Evolutionary conservation across 2,888 invertebrate genomes (phyloP), one percentile per base, ranked within the genome.

Genomic region (Merodon equestris): DNA sequence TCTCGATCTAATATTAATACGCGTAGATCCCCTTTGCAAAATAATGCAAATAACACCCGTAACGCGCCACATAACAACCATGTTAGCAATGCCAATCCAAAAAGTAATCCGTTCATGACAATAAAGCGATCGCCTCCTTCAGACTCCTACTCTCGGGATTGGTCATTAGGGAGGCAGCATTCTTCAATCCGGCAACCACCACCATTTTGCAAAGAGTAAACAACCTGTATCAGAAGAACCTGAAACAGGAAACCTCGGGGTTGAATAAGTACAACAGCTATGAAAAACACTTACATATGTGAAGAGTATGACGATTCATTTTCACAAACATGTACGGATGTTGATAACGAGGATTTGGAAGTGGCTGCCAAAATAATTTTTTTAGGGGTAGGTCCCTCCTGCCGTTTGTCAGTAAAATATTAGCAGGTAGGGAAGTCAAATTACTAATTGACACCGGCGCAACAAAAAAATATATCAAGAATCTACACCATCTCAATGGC

Each of bases 381-480:
- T 38, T 40, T 76, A 53, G 53, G 45, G 60, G 45, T 9, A 71
- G 14, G 48, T 64, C 50, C 60, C 70, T 58, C 44, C 67, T 44
- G 58, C 54, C 54, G n/a, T 51, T 44, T 19, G 47, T 66, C 1
- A 14, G 53, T 15, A 48, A 53, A 45, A 66, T 47, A 14, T 18
- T 73, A 19, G 64, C 34, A 34, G 64, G 54, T 10, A 66, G 19
- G 18, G 54, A 73, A 48, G 38, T 64, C 51, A 81, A 81, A 18
- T 64, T 64, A 1, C 9, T 47, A 9, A 56, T 63, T 2, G 61
- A 71, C 9, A 66, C 57, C 3, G 51, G 57, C 42, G 51, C 57
- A 7, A 40, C 2, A 1, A 77, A 81, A 75, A 81, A 63, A 50
- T 82, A 81, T 58, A 56, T 76, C 1, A 74, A n/a, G 45, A 38